Evolutionary conservation across 2,113 vertebrate species (phyloP).

Genomic region (Gymnarchus niloticus): DNA sequence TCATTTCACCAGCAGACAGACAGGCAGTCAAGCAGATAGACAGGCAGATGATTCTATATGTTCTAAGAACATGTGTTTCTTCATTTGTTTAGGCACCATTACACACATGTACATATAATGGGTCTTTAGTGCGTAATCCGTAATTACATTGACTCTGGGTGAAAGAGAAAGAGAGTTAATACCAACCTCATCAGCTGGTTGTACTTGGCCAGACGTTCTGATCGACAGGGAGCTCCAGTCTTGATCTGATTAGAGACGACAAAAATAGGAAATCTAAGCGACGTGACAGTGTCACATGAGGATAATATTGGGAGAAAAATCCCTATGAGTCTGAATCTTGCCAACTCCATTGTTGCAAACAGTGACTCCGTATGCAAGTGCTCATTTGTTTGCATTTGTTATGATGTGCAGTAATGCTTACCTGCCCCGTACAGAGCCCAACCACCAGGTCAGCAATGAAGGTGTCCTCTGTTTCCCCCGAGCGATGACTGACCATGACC

Average conservation of each 20-base stretch:
- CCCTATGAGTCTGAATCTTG: no score
- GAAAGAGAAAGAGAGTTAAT: conserved; percentile 5
- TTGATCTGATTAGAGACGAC: conserved; percentile 68
- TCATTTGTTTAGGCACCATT: no score
- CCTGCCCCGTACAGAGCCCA: conserved; percentile 89
- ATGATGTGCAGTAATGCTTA: conserved; percentile 46
- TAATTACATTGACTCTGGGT: not conserved
- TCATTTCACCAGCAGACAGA: not conserved
- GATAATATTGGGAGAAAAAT: no score
- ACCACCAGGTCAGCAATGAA: conserved; percentile 93
- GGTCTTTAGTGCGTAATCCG: not conserved
- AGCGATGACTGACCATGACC: conserved; percentile 92
- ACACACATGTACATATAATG: not conserved
- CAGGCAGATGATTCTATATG: no score
- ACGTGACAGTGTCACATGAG: not conserved
- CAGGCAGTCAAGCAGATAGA: not conserved
- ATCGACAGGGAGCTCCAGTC: conserved; percentile 87
- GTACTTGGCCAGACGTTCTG: conserved; percentile 89
- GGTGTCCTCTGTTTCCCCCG: conserved; percentile 88
- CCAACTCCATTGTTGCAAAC: no score
- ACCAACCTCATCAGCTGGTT: conserved; percentile 91
- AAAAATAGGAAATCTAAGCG: not conserved
- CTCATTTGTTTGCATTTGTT: not conserved
- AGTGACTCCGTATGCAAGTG: not conserved
- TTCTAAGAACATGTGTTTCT: no score